Conservation (phyloP, 2,113 vertebrate genomes). For the Cariama cristata region DNA sequence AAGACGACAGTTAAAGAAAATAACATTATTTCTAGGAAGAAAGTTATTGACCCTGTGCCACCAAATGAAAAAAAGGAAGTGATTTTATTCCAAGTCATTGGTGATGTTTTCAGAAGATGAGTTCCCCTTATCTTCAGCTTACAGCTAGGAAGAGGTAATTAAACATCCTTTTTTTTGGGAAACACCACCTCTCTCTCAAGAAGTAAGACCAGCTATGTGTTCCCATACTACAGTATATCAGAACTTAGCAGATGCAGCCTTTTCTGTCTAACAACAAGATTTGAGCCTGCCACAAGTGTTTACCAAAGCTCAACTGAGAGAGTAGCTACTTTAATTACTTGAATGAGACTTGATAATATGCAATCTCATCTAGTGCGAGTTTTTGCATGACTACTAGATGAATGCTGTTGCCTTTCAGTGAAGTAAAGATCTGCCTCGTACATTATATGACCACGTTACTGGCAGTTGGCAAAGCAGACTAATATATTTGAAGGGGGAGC, state of each 20-base stretch:
- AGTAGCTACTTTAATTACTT: not conserved
- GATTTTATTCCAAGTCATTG: not conserved
- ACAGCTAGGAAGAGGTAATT: not conserved
- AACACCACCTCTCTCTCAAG: not conserved
- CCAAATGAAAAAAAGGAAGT: not conserved
- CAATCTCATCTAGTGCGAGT: not conserved
- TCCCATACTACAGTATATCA: not conserved
- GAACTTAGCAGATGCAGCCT: not conserved
- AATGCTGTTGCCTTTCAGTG: not conserved
- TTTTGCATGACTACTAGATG: not conserved
- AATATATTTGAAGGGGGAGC: not conserved
- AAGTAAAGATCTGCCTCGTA: not conserved
- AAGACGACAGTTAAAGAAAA: not conserved
- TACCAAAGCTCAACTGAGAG: not conserved
- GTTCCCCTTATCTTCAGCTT: not conserved
- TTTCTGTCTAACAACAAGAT: not conserved
- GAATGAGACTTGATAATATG: not conserved
- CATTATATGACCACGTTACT: accelerated
- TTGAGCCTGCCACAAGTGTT: not conserved
- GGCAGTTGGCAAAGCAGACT: not conserved
- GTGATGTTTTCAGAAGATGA: not conserved
- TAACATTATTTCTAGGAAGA: not conserved
- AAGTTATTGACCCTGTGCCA: not conserved
- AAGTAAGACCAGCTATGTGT: not conserved
- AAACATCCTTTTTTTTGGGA: not conserved